A percentile compares a stretch with the other conserved stretches of the same genome.
Evolutionary conservation across 2,888 invertebrate genomes (phyloP).

Genomic region (Campoplex nolae): DNA sequence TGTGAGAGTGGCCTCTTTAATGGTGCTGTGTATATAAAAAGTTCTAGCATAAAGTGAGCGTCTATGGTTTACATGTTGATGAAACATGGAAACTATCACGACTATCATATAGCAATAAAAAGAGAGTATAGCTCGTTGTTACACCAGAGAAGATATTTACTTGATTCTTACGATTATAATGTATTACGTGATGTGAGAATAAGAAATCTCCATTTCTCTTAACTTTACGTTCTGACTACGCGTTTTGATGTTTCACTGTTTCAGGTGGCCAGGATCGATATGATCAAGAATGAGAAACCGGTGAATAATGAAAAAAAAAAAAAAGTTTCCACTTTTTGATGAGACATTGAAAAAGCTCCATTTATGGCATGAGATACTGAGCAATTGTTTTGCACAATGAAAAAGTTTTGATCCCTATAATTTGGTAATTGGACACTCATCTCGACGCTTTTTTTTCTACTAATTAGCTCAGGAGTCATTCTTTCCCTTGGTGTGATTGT

Average conservation of each 20-base stretch:
- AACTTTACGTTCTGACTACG: no score
- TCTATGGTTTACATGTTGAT: conserved; percentile 19
- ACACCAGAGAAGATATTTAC: background rate
- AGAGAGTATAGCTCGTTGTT: conserved; percentile 5
- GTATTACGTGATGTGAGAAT: no score
- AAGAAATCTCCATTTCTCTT: no score
- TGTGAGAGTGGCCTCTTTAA: conserved; percentile 5
- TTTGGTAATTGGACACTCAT: background rate
- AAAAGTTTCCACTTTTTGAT: background rate
- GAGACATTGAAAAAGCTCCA: background rate
- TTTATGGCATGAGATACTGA: background rate
- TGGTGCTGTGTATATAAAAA: conserved; percentile 37
- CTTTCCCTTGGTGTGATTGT: no score
- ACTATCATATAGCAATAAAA: conserved; percentile 27
- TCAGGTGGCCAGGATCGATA: background rate
- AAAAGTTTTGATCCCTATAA: background rate
- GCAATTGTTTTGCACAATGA: background rate
- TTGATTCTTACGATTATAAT: background rate
- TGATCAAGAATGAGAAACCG: background rate
- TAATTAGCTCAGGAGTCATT: background rate
- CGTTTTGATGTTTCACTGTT: background rate
- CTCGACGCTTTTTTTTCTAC: background rate
- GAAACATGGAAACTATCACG: conserved; percentile 18
- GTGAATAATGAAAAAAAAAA: background rate
- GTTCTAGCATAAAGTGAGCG: conserved; percentile 35